Evolutionary conservation across 2,888 invertebrate genomes (phyloP).

Genomic region (Clepsis dumicolana): DNA sequence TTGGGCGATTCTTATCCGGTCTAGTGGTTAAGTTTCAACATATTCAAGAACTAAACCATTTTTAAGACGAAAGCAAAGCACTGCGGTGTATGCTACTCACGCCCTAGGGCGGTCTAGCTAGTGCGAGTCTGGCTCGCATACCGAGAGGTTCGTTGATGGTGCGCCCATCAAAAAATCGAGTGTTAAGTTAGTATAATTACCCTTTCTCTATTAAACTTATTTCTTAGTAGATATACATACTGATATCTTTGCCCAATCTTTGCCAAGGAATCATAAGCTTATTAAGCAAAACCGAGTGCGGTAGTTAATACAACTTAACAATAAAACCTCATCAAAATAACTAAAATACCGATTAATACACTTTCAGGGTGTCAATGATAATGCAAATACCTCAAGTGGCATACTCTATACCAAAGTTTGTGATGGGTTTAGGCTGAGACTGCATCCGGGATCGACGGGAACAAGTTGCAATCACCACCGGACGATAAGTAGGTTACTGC

Average conservation of each 20-base stretch:
- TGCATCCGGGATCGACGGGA: conserved; percentile 45
- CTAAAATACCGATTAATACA: conserved; percentile 49
- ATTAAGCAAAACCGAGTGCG: not conserved
- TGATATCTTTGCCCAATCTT: too few species aligned
- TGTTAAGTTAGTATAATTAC: too few species aligned
- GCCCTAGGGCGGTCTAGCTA: too few species aligned
- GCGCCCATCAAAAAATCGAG: too few species aligned
- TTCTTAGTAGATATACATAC: too few species aligned
- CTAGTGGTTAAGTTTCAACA: too few species aligned
- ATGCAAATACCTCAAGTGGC: conserved; percentile 94
- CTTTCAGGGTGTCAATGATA: conserved; percentile 92
- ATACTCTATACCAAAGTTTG: conserved; percentile 94
- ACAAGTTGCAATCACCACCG: conserved; percentile 54
- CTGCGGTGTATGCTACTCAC: not conserved
- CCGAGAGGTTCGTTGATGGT: not conserved
- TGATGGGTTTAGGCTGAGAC: conserved; percentile 91
- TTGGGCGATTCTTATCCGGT: too few species aligned
- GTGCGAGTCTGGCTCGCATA: not conserved
- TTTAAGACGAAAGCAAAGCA: too few species aligned
- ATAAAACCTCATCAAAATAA: not conserved
- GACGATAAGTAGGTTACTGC: conserved; percentile 50
- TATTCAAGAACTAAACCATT: too few species aligned
- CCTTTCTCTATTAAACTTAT: too few species aligned
- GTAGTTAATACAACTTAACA: not conserved
- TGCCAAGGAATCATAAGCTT: too few species aligned